phyloP scores from a whole-genome alignment of 2,888 invertebrate genomes.

The Hydropsyche betteni region DNA sequence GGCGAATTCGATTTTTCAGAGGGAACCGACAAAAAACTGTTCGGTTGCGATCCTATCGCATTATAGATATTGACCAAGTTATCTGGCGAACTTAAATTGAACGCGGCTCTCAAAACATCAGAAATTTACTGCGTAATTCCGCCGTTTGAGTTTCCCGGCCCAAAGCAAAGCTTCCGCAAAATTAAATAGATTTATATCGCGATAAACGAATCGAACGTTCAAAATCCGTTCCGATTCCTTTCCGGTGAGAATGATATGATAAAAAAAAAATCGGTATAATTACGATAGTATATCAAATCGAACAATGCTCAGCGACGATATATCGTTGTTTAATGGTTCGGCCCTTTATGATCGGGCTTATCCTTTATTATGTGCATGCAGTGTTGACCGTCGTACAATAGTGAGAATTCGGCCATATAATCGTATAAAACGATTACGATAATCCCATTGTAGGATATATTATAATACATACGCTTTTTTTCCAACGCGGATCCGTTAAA shows the following conservation, averaged over 20 bases:
- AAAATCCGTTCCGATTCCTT: slow-evolving; percentile 20
- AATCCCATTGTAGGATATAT: not conserved
- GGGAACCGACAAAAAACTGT: too few relatives aligned
- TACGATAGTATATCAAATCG: slow-evolving; percentile 8
- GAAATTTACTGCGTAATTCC: too few relatives aligned
- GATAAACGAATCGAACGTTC: slow-evolving; percentile 14
- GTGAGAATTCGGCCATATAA: slow-evolving; percentile 32
- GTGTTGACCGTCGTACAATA: slow-evolving; percentile 29
- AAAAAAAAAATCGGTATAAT: slow-evolving; percentile 1
- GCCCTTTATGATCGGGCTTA: slow-evolving; percentile 17
- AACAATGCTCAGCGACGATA: slow-evolving; percentile 22
- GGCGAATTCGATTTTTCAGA: too few relatives aligned
- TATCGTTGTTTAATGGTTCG: slow-evolving; percentile 30
- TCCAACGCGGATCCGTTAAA: too few relatives aligned
- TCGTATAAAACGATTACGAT: slow-evolving; percentile 25
- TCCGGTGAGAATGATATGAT: slow-evolving; percentile 3
- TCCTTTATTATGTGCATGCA: slow-evolving; percentile 27
- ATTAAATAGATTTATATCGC: slow-evolving; percentile 15
- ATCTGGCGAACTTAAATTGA: too few relatives aligned
- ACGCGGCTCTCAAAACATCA: too few relatives aligned
- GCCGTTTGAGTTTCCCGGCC: not conserved
- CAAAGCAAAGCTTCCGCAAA: not conserved
- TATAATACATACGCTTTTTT: not conserved
- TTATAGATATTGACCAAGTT: too few relatives aligned
- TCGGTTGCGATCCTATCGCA: too few relatives aligned